Percentiles rank a stretch among this genome's conserved stretches.
phyloP scores from a whole-genome alignment of 2,888 invertebrate species.

The Pristionchus entomophagus region DNA sequence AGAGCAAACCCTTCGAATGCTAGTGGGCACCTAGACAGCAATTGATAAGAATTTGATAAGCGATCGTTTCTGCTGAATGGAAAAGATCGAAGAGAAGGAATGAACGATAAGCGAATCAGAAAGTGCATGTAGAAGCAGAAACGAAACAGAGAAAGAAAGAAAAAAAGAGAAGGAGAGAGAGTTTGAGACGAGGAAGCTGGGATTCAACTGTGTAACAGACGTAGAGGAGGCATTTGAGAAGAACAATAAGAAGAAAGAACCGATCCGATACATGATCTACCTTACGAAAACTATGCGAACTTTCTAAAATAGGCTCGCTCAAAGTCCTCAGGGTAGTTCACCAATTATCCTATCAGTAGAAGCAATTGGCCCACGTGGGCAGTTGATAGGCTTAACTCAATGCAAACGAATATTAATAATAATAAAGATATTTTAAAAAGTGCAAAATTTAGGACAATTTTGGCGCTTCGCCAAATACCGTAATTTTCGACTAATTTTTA shows the following conservation, averaged over 20 bases:
- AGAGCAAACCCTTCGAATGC: background rate
- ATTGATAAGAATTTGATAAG: constrained; percentile 29
- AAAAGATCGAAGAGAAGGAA: background rate
- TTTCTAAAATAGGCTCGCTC: background rate
- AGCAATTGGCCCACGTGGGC: no score
- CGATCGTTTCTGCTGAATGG: constrained; percentile 17
- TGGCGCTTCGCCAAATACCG: background rate
- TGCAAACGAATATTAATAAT: no score
- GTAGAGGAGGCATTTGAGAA: constrained; percentile 34
- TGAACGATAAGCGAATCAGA: constrained; percentile 16
- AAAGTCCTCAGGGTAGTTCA: background rate
- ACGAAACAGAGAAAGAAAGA: constrained; percentile 25
- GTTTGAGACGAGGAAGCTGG: constrained; percentile 34
- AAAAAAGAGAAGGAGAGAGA: constrained; percentile 13
- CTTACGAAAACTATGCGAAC: background rate
- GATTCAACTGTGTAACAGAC: constrained; percentile 35
- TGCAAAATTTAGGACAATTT: background rate
- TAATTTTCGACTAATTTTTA: background rate
- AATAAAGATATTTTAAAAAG: background rate
- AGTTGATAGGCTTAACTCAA: no score
- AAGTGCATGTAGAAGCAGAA: constrained; percentile 39
- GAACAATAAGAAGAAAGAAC: constrained; percentile 4
- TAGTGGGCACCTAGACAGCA: background rate
- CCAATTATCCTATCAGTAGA: no score
- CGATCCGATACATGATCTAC: background rate